Evolutionary conservation across 2,888 invertebrate species (phyloP).

Genomic region (Caenorhabditis sp.): DNA sequence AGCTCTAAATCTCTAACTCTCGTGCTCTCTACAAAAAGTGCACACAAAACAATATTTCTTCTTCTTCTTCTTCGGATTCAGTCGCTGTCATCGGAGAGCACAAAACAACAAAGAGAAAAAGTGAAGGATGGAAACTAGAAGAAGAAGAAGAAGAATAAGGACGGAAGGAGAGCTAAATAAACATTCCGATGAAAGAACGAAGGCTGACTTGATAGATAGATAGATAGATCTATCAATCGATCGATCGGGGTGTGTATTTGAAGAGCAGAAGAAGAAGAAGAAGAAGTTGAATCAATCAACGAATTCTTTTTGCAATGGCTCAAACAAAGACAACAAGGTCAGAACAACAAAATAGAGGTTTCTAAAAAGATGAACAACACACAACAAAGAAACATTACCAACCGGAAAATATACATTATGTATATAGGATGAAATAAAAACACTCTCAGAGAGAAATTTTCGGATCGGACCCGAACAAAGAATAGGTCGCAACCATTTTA

Average conservation of each 20-base stretch:
- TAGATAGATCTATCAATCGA: neutral
- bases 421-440: too few relatives aligned
- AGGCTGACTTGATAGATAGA: neutral
- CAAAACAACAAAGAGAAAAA: neutral
- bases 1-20: too few relatives aligned
- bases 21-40: too few relatives aligned
- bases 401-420: too few relatives aligned
- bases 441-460: too few relatives aligned
- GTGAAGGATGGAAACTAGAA: neutral
- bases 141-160: neutral
- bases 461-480: too few relatives aligned
- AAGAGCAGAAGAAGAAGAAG: neutral
- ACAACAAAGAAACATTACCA: too few relatives aligned
- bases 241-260: too few relatives aligned
- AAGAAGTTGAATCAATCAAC: neutral
- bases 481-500: too few relatives aligned
- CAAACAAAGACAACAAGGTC: too few relatives aligned
- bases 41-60: neutral
- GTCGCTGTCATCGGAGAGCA: neutral
- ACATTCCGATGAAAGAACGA: neutral
- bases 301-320: neutral
- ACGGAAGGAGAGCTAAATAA: neutral
- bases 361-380: too few relatives aligned
- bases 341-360: too few relatives aligned
- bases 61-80: neutral